Evolutionary conservation across 2,113 vertebrate genomes (phyloP), one percentile per base, ranked within the genome.

Genomic region (Petroica traversi): DNA sequence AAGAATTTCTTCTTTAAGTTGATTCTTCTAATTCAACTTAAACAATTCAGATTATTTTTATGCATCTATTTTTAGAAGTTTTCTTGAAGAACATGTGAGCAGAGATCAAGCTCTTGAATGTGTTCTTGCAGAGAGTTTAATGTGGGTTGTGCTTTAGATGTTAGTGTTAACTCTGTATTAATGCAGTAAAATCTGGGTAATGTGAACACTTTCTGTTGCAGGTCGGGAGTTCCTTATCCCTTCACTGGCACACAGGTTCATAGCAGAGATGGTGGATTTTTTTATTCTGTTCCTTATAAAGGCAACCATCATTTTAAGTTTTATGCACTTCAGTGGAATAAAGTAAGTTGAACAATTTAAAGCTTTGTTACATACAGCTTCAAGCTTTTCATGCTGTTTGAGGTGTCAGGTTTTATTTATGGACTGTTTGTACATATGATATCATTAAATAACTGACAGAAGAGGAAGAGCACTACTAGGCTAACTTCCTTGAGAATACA

Each of bases 281-380:
- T 98, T 99, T 93, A 99, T 99, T 95, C 98, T 99, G 38, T 99
- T 99, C 95, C 99, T 99, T 90, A 98, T 99, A 94, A 99, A 99
- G 96, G 99, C 99, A 93, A 98, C 99, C 73, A 98, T 99, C 80
- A 98, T 99, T 84, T 97, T 99, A 97, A 99, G 98, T 97, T 98
- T 99, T 96, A 99, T 99, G 98, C 99, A 99, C 81, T 97, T 99
- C 96, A 99, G 98, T 97, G 99, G 99, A 92, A 99, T 99, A 98
- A 99, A 99, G 99, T 99, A 98, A 99, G 99, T 98, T 55, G 61
- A 75, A 86, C 52, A 51, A 41, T 85, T 73, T 41, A 93, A 88
- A 51, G 51, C 55, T 63, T 85, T 91, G 38, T 68, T 93, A 16
- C 41, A 6, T 67, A 69, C 59, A 77, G n/a, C 46, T 62, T 92